Percentiles rank a stretch among this genome's conserved stretches.
These are phyloP conservation scores for Heliconius charithonia DNA, from an alignment of 2,888 invertebrate genomes.

Conservation along the genomic window DNA sequence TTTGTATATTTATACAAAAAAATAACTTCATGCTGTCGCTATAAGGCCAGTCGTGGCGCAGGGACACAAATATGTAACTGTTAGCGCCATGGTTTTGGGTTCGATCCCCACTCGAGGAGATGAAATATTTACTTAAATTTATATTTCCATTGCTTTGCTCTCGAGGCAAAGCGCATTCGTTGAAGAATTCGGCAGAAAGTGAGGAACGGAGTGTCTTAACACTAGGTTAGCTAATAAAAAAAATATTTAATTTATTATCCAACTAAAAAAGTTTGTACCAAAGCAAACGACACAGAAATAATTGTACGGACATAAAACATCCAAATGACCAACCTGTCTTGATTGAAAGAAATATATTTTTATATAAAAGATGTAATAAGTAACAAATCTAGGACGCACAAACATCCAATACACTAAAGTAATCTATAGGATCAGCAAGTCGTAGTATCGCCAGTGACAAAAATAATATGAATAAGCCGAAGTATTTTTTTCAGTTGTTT, in stretches of 20 bases:
- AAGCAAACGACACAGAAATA: not conserved
- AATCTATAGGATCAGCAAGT: constrained; percentile 3
- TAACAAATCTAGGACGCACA: not conserved
- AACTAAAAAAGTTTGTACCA: not conserved
- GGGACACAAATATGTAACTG: no score
- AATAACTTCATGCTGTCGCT: no score
- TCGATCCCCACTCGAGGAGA: no score
- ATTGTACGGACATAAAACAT: not conserved
- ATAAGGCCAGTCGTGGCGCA: no score
- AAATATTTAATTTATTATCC: not conserved
- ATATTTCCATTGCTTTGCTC: no score
- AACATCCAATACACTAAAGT: constrained; percentile 2
- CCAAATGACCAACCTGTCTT: not conserved
- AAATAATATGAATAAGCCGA: not conserved
- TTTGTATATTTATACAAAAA: no score
- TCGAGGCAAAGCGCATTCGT: no score
- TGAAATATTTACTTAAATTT: no score
- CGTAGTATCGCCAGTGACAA: not conserved
- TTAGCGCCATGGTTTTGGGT: no score
- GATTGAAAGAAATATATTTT: not conserved
- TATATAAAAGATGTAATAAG: not conserved
- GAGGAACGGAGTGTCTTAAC: no score
- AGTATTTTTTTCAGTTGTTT: not conserved
- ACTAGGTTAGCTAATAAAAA: no score
- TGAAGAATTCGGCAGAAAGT: no score